Base-by-base conservation (phyloP, 2,797 vertebrate genomes). In the Masticophis lateralis region DNA sequence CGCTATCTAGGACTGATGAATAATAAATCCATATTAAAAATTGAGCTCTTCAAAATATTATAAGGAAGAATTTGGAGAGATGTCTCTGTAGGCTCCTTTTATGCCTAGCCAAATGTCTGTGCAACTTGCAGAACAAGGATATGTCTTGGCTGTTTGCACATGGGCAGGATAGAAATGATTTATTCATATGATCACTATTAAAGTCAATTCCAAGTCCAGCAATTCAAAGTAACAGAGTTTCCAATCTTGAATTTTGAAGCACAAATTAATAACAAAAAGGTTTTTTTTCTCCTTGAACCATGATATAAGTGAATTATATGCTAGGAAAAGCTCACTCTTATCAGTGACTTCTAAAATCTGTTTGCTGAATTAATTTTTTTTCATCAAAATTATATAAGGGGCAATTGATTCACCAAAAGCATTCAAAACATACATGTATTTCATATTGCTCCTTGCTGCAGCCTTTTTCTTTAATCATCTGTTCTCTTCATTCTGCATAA, bases 221-320 rank as follows among this genome's bases (percentile, higher is more conserved):
- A 83, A 25, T 83, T 83, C 37, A 83, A 43, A 83, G 4, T 11
- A 43, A 37, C 69, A 74, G 10, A 79, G 74, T 1, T 28, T 37
- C 0, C n/a, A 1, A 79, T 56, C 79, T 37, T 0, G 0, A 0
- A 9, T 83, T 79, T 16, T 5, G 63, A 87, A 86, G 5, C 79
- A 59, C 66, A 79, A 66, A 66, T 91, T 53, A 91, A 89, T 55
- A 47, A 90, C 53, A 90, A 79, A 43, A 25, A 93, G n/a, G 0
- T 88, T 87, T 94, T 87, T 95, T 5, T 5, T 0, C 61, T 4
- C 90, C 32, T 1, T 12, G 92, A 88, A 91, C 16, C 22, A 87
- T 79, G 86, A 3, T 92, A 92, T 93, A 92, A 97, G 94, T 93
- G 93, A 96, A 94, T 95, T 93, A 94, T 89, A 66, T 0, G 4